Percentiles rank a stretch among this genome's conserved stretches.
These are phyloP conservation scores for Trimorus sp. DNA, from an alignment of 2,888 invertebrate species.

Conservation along the genomic window DNA sequence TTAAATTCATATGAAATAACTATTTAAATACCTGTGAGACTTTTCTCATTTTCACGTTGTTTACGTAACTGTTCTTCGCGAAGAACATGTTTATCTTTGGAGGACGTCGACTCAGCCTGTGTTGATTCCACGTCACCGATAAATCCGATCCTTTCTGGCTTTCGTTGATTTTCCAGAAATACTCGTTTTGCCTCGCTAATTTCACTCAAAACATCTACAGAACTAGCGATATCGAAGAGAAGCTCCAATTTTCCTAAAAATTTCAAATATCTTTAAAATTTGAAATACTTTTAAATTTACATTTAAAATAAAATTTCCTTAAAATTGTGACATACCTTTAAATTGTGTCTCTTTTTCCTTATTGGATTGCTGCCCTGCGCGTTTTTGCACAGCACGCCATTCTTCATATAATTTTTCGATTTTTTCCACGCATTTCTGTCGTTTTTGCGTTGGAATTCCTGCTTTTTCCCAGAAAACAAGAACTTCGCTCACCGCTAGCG, in stretches of 20 bases:
- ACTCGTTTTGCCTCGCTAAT: conserved; percentile 42
- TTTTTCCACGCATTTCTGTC: conserved; percentile 32
- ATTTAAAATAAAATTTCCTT: background rate
- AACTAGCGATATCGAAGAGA: conserved; percentile 35
- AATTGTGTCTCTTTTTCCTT: conserved; percentile 26
- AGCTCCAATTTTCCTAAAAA: conserved; percentile 17
- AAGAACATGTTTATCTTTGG: conserved; percentile 13
- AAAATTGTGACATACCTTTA: background rate
- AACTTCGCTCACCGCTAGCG: conserved; percentile 58
- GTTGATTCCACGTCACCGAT: conserved; percentile 24
- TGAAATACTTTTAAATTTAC: conserved; percentile 1
- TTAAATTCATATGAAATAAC: conserved; percentile 16
- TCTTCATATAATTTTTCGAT: conserved; percentile 24
- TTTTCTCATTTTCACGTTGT: conserved; percentile 27
- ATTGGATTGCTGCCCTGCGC: conserved; percentile 26
- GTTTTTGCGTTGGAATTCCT: conserved; percentile 48
- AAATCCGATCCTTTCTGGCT: conserved; percentile 33
- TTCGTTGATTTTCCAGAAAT: conserved; percentile 49
- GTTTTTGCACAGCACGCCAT: conserved; percentile 30
- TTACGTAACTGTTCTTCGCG: conserved; percentile 22
- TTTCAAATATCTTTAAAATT: background rate
- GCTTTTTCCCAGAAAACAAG: conserved; percentile 64
- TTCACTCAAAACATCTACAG: conserved; percentile 9
- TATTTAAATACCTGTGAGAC: conserved; percentile 6
- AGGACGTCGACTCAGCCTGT: conserved; percentile 1